Base-by-base conservation (phyloP, 92 coral and sea anemone genomes). In the Chrysogorgia sp. region DNA sequence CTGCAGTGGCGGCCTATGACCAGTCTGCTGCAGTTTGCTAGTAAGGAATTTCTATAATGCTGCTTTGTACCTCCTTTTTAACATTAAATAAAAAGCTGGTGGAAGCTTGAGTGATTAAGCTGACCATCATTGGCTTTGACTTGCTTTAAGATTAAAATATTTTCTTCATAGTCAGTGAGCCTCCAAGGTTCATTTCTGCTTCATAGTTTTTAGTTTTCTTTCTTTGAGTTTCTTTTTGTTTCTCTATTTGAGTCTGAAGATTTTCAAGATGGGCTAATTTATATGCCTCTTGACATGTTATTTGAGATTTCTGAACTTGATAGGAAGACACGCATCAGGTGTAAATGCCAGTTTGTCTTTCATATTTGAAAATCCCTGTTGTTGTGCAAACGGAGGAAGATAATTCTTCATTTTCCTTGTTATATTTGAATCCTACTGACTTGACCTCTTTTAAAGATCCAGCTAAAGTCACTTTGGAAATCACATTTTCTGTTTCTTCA, bases 191-290 rank as follows among this genome's bases (percentile, higher is more conserved):
- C 74, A 66, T 66, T 25, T 31, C 74, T 34, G 74, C 55, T 32
- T 66, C 53, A 40, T 66, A 66, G 34, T 66, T 66, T 41, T 66
- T 66, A n/a, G n/a, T n/a, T n/a, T n/a, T n/a, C n/a, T n/a, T n/a
- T n/a, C n/a, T n/a, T n/a, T n/a, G n/a, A n/a, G n/a, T n/a, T n/a
- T n/a, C n/a, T n/a, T n/a, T n/a, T n/a, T 3, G 53, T 23, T 66
- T 40, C 40, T 66, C 56, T 7, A 41, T 66, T 41, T 66, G 55
- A 37, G 74, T 19, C 25, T 66, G 53, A 40, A 7, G 53, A 41
- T 66, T 34, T 23, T 10, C 15, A 20, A 66, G 25, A 25, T 66
- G 74, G 10, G 48, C 23, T 13, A 23, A 30, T 33, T n/a, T n/a
- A n/a, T n/a, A n/a, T n/a, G n/a, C n/a, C n/a, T n/a, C n/a, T n/a